Conservation (phyloP, 2,113 vertebrate genomes). For the Silurus asotus region DNA sequence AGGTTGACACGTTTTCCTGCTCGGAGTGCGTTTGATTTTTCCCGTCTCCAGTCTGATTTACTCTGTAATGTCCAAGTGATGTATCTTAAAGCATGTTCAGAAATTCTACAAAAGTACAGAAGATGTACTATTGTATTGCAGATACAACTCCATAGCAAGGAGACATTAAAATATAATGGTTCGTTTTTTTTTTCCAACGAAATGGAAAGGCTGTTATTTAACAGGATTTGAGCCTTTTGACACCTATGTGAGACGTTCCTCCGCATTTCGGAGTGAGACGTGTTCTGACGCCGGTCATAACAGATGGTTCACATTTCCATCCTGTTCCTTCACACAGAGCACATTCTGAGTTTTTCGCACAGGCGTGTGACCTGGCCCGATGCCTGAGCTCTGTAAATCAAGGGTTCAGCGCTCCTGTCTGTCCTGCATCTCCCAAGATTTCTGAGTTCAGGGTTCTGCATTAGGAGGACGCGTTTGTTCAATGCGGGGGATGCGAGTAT, state of each 20-base stretch:
- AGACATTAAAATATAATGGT: no score
- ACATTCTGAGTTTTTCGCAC: background rate
- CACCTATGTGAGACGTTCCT: background rate
- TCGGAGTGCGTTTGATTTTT: no score
- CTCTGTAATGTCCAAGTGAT: background rate
- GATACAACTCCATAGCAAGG: no score
- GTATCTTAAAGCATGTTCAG: background rate
- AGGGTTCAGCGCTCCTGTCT: background rate
- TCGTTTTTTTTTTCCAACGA: no score
- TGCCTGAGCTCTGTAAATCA: background rate
- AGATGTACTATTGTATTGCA: background rate
- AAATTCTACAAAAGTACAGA: background rate
- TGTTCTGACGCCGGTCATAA: background rate
- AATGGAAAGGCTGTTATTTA: background rate
- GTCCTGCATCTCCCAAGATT: background rate
- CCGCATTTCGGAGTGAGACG: background rate
- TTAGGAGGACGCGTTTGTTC: background rate
- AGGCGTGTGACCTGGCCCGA: background rate
- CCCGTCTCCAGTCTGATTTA: background rate
- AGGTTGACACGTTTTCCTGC: background rate
- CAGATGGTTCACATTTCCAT: conserved; percentile 1
- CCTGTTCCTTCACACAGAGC: background rate
- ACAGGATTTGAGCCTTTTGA: background rate
- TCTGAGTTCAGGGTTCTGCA: background rate
- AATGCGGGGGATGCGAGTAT: background rate